phyloP scores from a whole-genome alignment of 2,113 vertebrate genomes.

The Eulemur macaco region DNA sequence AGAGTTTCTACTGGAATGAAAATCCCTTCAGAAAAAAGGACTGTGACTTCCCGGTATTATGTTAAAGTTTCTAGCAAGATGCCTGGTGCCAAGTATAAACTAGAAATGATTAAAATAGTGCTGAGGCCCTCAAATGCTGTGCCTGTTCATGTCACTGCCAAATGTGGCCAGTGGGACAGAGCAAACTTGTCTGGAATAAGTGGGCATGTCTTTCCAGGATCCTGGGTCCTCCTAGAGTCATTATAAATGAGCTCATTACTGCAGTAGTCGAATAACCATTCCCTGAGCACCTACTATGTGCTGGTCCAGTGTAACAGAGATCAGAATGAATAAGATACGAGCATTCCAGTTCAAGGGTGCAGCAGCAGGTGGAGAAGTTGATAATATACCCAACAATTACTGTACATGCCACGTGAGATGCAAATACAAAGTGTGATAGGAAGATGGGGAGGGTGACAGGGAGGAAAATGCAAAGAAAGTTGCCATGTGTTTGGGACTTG shows the following conservation, averaged over 20 bases:
- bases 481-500: background rate
- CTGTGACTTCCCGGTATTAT: background rate
- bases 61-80: background rate
- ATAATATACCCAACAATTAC: background rate
- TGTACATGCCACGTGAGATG: accelerated
- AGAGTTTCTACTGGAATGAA: constrained; percentile 46
- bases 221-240: background rate
- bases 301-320: background rate
- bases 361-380: background rate
- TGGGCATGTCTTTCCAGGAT: background rate
- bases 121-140: background rate
- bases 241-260: background rate
- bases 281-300: background rate
- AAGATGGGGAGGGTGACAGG: background rate
- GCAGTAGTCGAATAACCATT: background rate
- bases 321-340: background rate
- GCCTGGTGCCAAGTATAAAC: constrained; percentile 32
- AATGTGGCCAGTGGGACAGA: background rate
- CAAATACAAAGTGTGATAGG: background rate
- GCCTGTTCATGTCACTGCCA: background rate
- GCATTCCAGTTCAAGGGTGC: background rate
- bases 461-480: background rate
- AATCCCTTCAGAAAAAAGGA: constrained; percentile 8
- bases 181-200: background rate
- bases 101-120: constrained; percentile 33